Evolutionary conservation across 2,888 invertebrate genomes (phyloP).

Genomic region (Heliconius erato): DNA sequence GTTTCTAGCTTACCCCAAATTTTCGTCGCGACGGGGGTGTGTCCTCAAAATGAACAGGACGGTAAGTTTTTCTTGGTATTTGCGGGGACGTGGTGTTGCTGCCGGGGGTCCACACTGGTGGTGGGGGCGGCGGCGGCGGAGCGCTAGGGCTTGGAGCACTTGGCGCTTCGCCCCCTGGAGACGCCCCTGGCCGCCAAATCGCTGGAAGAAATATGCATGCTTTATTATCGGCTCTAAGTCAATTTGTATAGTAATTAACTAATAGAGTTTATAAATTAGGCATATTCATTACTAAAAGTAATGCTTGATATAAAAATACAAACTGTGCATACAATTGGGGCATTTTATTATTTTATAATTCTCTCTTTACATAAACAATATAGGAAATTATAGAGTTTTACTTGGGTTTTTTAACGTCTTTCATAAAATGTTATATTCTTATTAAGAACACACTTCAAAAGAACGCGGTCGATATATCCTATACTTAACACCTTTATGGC

Average conservation of each 20-base stretch:
- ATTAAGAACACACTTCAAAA: conserved; percentile 17
- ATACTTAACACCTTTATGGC: conserved; percentile 31
- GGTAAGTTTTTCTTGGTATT: conserved; percentile 91
- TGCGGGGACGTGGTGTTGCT: conserved; percentile 90
- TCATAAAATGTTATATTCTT: conserved; percentile 11
- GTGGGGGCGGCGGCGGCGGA: conserved; percentile 85
- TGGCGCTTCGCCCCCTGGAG: conserved; percentile 63
- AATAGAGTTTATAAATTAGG: neutral
- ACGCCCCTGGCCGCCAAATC: conserved; percentile 80
- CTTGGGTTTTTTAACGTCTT: neutral
- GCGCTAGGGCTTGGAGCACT: conserved; percentile 75
- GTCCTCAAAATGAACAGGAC: conserved; percentile 88
- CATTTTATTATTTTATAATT: neutral
- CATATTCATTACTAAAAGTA: neutral
- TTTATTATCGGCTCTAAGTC: neutral
- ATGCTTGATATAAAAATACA: neutral
- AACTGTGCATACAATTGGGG: neutral
- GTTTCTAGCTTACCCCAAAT: conserved; percentile 64
- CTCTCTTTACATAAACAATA: neutral
- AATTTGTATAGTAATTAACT: neutral
- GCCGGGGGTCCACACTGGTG: conserved; percentile 92
- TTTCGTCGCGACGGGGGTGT: conserved; percentile 78
- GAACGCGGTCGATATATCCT: neutral
- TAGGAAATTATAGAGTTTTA: neutral
- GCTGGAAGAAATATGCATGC: conserved; percentile 59